Conservation (phyloP, 2,888 invertebrate genomes). For the Melanophora roralis region DNA sequence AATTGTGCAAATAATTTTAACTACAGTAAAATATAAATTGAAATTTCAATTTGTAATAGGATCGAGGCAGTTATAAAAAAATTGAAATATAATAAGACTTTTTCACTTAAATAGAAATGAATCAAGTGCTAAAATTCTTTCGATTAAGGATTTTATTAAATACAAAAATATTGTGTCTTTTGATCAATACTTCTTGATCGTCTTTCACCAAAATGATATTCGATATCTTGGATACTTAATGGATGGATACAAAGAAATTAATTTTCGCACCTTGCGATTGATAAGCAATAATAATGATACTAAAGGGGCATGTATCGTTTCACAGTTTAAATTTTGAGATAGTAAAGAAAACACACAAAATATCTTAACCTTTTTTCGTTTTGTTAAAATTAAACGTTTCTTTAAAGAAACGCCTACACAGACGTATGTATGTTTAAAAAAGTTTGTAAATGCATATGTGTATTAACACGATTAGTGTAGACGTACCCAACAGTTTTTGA, state of each 20-base stretch:
- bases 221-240: slow-evolving; percentile 46
- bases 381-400: slow-evolving; percentile 45
- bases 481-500: no score
- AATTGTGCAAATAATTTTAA: not conserved
- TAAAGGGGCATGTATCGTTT: slow-evolving; percentile 35
- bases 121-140: not conserved
- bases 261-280: slow-evolving; percentile 48
- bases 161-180: not conserved
- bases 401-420: slow-evolving; percentile 47
- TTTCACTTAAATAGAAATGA: not conserved
- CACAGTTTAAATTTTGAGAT: slow-evolving; percentile 30
- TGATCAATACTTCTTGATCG: not conserved
- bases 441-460: no score
- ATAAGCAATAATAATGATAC: slow-evolving; percentile 32
- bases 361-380: no score
- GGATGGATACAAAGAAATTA: not conserved
- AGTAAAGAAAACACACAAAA: slow-evolving; percentile 5
- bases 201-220: slow-evolving; percentile 38
- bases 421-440: not conserved
- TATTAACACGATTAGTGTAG: no score
- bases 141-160: no score
- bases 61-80: not conserved
- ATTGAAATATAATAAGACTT: not conserved
- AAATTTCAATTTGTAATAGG: not conserved
- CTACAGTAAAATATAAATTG: not conserved